A percentile compares a stretch with the other conserved stretches of the same genome.
These are phyloP conservation scores for Drosophila setosimentum DNA, from an alignment of 2,888 invertebrate genomes.

Conservation along the genomic window DNA sequence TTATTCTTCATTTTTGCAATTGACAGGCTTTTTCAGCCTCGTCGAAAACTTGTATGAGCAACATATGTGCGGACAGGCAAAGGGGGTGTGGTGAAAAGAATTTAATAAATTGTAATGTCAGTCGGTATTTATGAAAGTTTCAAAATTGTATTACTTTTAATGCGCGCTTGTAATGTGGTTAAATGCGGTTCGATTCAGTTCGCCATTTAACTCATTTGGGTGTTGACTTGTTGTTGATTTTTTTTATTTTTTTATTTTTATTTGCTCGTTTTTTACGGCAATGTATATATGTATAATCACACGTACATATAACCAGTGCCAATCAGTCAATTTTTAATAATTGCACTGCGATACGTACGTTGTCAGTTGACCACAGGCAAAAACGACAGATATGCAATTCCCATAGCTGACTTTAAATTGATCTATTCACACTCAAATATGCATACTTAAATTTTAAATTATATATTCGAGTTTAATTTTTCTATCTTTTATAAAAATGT, in stretches of 20 bases:
- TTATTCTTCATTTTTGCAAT: constrained; percentile 40
- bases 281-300: constrained; percentile 14
- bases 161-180: constrained; percentile 64
- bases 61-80: constrained; percentile 4
- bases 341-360: constrained; percentile 58
- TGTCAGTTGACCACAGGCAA: constrained; percentile 55
- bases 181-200: constrained; percentile 52
- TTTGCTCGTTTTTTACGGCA: constrained; percentile 12
- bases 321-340: constrained; percentile 71
- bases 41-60: constrained; percentile 29
- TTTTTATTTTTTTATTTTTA: constrained; percentile 1
- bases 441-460: neutral
- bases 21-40: constrained; percentile 53
- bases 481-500: too few species aligned
- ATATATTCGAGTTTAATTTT: too few species aligned
- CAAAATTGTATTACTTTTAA: constrained; percentile 68
- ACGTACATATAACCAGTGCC: constrained; percentile 35
- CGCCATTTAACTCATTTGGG: constrained; percentile 72
- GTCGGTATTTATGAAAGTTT: constrained; percentile 65
- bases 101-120: constrained; percentile 56
- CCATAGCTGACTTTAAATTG: constrained; percentile 15
- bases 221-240: constrained; percentile 42
- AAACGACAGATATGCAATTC: constrained; percentile 10
- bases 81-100: constrained; percentile 14
- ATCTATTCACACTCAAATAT: constrained; percentile 23